Conservation (phyloP, 2,113 vertebrate genomes). For the Forbesichthys agassizii region DNA sequence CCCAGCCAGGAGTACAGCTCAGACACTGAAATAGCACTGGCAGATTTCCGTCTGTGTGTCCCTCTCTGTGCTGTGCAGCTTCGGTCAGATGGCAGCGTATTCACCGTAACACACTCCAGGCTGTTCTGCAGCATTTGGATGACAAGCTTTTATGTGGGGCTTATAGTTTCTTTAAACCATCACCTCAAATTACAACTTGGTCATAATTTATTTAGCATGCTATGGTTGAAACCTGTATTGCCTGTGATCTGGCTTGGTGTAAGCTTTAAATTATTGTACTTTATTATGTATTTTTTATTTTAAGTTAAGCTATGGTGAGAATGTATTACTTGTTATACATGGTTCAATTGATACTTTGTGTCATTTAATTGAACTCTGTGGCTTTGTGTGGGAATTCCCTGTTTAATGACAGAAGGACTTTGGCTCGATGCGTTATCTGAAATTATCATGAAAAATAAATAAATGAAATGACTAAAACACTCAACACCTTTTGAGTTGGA, state of each 20-base stretch:
- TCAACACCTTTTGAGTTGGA: neutral
- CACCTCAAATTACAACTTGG: slow-evolving; percentile 70
- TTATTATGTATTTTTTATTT: no score
- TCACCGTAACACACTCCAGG: slow-evolving; percentile 54
- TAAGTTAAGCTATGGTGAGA: no score
- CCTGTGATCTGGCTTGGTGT: slow-evolving; percentile 29
- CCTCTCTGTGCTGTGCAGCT: slow-evolving; percentile 53
- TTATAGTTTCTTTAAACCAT: slow-evolving; percentile 63
- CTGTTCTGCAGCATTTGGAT: slow-evolving; percentile 49
- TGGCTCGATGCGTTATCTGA: neutral
- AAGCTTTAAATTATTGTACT: neutral
- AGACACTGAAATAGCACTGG: slow-evolving; percentile 70
- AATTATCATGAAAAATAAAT: neutral
- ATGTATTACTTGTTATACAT: no score
- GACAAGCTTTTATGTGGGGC: slow-evolving; percentile 69
- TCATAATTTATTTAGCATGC: slow-evolving; percentile 67
- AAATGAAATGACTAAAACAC: neutral
- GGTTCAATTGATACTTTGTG: no score
- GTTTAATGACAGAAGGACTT: neutral
- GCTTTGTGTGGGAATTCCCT: neutral
- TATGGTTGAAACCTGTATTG: slow-evolving; percentile 44
- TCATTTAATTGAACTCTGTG: no score
- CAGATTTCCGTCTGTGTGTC: slow-evolving; percentile 58
- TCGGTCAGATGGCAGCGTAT: slow-evolving; percentile 62
- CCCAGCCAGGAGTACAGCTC: slow-evolving; percentile 58